Conservation (phyloP, 2,888 invertebrate genomes). For the Steromphala cineraria region DNA sequence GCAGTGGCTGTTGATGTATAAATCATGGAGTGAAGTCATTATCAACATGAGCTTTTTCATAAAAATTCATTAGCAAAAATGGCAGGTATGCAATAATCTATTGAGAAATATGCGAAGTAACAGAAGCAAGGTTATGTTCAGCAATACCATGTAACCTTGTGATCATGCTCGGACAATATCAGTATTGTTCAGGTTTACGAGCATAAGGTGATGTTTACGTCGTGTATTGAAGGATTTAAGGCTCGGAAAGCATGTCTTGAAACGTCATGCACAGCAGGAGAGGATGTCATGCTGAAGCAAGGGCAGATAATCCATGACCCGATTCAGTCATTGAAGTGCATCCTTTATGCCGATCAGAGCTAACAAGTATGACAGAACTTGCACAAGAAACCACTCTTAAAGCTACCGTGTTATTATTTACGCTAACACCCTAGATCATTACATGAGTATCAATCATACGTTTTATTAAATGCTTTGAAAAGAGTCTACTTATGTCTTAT, state of each 20-base stretch:
- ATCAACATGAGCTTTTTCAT: too few relatives aligned
- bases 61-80: not conserved
- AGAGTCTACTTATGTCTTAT: not conserved
- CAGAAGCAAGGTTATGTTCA: too few relatives aligned
- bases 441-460: not conserved
- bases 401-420: not conserved
- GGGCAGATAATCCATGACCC: slow-evolving; percentile 8
- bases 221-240: not conserved
- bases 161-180: not conserved
- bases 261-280: not conserved
- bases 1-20: too few relatives aligned
- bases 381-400: not conserved
- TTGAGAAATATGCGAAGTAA: not conserved
- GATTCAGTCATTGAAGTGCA: not conserved
- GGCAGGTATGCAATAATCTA: not conserved
- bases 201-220: not conserved
- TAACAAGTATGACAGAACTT: not conserved
- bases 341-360: not conserved
- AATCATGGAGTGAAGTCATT: too few relatives aligned
- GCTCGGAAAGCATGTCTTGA: not conserved
- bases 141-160: not conserved
- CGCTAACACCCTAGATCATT: not conserved
- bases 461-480: not conserved
- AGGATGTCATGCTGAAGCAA: not conserved
- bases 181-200: not conserved